Evolutionary conservation across 2,888 invertebrate species (phyloP), one percentile per base, ranked within the genome.

Genomic region (Drosophila maculinotata): DNA sequence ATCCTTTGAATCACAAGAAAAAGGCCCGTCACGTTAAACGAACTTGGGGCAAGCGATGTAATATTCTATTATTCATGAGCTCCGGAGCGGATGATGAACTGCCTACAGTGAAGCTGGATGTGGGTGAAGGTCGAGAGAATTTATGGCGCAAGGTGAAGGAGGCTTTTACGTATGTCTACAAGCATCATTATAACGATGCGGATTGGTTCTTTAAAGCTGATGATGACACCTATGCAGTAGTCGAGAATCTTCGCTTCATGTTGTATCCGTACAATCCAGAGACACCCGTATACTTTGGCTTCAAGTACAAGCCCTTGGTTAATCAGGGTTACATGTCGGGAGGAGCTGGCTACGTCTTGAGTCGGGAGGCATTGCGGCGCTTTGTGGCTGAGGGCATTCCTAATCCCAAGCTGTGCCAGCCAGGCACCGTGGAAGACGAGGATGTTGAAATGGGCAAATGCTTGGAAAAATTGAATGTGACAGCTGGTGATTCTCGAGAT

Each of bases 401-500:
- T 7, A 12, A 49, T 28, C 49, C 49, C 5, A 38, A 38, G 3
- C 1, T 38, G 1, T 49, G 38, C 15, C 1, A 9, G 3, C 2
- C 6, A 0, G 17, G 12, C 3, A 1, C 9, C 10, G n/a, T 1
- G 25, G 17, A 12, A 2, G 3, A 2, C 1, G 49, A 49, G 12
- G 49, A 49, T n/a, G 3, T 12, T 6, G 26, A 49, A 28, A 9
- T 90, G 15, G 99, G 98, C 0, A 78, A 94, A 47, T 90, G 99
- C 88, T 91, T 99, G 83, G 95, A 95, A 85, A 94, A 94, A 48
- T 93, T 98, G 0, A 95, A 96, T 0, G 98, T 99, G 0, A 93
- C 92, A 57, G 97, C 98, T 1, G 96, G 96, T 79, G 98, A 99
- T 90, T 95, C 96, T 0, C 93, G 98, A 7, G 99, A 99, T 91